These are phyloP conservation scores for Hyperoplus lanceolatus DNA, from an alignment of 2,797 vertebrate genomes.

Conservation along the genomic window DNA sequence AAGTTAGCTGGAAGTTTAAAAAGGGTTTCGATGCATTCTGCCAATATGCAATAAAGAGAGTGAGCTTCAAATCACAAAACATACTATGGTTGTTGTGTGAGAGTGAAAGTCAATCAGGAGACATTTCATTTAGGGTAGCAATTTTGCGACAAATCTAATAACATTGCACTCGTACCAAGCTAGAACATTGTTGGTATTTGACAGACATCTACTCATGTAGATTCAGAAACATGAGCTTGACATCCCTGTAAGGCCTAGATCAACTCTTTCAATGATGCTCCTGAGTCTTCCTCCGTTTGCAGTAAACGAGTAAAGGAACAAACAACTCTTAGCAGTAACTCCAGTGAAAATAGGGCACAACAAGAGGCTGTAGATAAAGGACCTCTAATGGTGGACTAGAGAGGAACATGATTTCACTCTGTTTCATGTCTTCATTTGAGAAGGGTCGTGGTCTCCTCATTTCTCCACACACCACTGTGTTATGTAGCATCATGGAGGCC, in stretches of 20 bases:
- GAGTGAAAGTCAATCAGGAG: not conserved
- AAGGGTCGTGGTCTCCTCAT: too few species aligned
- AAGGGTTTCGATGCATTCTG: conserved; percentile 16
- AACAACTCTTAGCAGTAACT: too few species aligned
- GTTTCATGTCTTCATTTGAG: too few species aligned
- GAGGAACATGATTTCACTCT: too few species aligned
- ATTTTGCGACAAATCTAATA: not conserved
- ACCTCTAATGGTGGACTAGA: too few species aligned
- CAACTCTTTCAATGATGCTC: not conserved
- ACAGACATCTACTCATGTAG: not conserved
- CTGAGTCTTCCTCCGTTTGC: not conserved
- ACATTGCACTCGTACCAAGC: not conserved
- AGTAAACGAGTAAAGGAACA: not conserved
- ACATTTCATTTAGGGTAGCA: not conserved
- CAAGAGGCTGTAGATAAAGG: too few species aligned
- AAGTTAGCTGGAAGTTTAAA: conserved; percentile 48
- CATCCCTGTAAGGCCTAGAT: not conserved
- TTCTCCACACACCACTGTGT: too few species aligned
- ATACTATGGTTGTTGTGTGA: not conserved
- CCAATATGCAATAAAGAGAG: not conserved
- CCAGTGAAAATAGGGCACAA: too few species aligned
- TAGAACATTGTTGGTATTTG: not conserved
- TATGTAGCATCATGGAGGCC: too few species aligned
- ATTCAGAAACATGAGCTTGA: not conserved
- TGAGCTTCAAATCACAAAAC: not conserved